These are phyloP conservation scores for Lathronympha strigana DNA, from an alignment of 2,888 invertebrate genomes.

Conservation along the genomic window DNA sequence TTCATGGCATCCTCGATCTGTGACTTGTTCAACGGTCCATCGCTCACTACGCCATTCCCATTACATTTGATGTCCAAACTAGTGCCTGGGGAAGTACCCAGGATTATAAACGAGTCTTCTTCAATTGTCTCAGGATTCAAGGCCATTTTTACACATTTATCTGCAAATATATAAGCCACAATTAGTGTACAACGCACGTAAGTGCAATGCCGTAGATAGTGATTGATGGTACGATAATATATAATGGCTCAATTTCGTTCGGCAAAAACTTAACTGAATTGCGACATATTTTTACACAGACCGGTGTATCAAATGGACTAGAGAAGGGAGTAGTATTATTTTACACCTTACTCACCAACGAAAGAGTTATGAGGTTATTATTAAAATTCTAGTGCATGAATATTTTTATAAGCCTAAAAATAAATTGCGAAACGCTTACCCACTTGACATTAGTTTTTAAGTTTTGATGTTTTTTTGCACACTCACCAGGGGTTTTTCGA, in stretches of 20 bases:
- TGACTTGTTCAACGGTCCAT: slow-evolving; percentile 53
- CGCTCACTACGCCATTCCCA: slow-evolving; percentile 57
- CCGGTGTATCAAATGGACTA: slow-evolving; percentile 12
- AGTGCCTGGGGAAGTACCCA: slow-evolving; percentile 72
- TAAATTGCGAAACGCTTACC: slow-evolving; percentile 51
- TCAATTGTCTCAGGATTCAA: slow-evolving; percentile 61
- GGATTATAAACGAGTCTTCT: slow-evolving; percentile 78
- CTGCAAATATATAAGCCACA: slow-evolving; percentile 37
- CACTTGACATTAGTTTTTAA: slow-evolving; percentile 34
- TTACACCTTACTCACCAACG: slow-evolving; percentile 1
- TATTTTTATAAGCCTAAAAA: slow-evolving; percentile 48
- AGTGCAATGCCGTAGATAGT: slow-evolving; percentile 18
- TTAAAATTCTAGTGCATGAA: slow-evolving; percentile 30
- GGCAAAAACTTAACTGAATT: slow-evolving; percentile 20
- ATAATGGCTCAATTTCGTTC: slow-evolving; percentile 8
- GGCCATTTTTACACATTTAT: slow-evolving; percentile 62
- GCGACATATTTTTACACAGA: slow-evolving; percentile 16
- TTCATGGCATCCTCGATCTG: slow-evolving; percentile 74
- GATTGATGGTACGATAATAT: slow-evolving; percentile 6
- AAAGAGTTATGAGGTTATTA: slow-evolving; percentile 8
- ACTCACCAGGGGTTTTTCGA: slow-evolving; percentile 20
- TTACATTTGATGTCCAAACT: slow-evolving; percentile 69
- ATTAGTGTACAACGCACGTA: background rate
- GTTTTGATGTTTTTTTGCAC: slow-evolving; percentile 1
- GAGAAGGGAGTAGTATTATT: background rate